Evolutionary conservation across 2,888 invertebrate species (phyloP).

Genomic region (Allolobophora icterica): DNA sequence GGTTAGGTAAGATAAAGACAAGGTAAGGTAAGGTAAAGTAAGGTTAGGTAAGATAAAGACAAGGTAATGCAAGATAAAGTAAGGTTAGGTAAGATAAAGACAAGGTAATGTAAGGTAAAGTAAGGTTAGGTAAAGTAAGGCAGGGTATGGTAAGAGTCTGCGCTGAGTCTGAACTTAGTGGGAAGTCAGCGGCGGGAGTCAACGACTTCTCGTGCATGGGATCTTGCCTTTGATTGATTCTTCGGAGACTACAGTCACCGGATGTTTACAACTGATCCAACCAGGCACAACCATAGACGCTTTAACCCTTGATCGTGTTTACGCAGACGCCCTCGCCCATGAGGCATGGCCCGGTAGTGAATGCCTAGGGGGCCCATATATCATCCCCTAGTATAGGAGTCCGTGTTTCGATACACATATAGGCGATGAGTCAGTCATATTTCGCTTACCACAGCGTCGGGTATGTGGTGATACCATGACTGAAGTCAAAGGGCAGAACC

Average conservation of each 20-base stretch:
- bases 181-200: not conserved
- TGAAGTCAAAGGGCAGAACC: no score
- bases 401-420: no score
- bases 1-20: no score
- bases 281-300: not conserved
- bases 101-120: no score
- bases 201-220: not conserved
- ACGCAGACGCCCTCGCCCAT: not conserved
- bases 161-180: not conserved
- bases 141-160: not conserved
- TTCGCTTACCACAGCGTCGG: not conserved
- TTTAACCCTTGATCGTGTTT: no score
- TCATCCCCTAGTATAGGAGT: no score
- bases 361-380: no score
- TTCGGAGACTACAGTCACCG: not conserved
- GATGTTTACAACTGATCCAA: not conserved
- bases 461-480: not conserved
- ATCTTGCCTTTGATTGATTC: not conserved
- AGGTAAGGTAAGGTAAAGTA: no score
- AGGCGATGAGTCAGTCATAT: not conserved
- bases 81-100: no score
- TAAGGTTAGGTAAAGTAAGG: no score
- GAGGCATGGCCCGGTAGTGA: not conserved
- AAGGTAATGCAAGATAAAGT: no score
- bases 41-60: no score